These are phyloP conservation scores for Heptranchias perlo DNA, from an alignment of 2,113 vertebrate genomes.

Conservation along the genomic window DNA sequence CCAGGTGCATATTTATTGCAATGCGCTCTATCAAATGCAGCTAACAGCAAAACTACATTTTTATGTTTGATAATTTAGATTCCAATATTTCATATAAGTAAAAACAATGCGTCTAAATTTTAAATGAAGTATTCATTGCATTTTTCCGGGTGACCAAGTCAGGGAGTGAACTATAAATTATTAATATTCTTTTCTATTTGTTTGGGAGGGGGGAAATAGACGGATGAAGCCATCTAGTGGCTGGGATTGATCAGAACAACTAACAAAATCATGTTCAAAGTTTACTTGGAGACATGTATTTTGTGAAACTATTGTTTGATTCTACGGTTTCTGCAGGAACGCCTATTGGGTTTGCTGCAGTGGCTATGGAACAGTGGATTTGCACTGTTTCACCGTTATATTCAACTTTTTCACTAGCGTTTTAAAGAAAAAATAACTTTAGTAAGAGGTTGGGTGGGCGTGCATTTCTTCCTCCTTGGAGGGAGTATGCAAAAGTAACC, in stretches of 20 bases:
- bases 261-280: neutral
- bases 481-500: neutral
- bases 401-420: neutral
- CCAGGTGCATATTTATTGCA: neutral
- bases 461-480: neutral
- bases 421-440: neutral
- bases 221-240: neutral
- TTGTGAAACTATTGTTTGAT: neutral
- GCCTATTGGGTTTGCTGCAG: neutral
- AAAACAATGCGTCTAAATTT: neutral
- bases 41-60: neutral
- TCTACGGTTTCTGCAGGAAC: neutral
- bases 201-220: neutral
- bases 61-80: neutral
- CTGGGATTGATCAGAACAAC: neutral
- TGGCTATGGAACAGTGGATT: neutral
- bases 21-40: too few relatives aligned
- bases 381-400: neutral
- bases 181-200: neutral
- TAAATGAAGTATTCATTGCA: neutral
- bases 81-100: neutral
- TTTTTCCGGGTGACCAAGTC: neutral
- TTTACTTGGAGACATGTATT: neutral
- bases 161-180: neutral
- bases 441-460: neutral